These are phyloP conservation scores for Drosophila azteca DNA, from an alignment of 1,140 invertebrate genomes.

Conservation along the genomic window DNA sequence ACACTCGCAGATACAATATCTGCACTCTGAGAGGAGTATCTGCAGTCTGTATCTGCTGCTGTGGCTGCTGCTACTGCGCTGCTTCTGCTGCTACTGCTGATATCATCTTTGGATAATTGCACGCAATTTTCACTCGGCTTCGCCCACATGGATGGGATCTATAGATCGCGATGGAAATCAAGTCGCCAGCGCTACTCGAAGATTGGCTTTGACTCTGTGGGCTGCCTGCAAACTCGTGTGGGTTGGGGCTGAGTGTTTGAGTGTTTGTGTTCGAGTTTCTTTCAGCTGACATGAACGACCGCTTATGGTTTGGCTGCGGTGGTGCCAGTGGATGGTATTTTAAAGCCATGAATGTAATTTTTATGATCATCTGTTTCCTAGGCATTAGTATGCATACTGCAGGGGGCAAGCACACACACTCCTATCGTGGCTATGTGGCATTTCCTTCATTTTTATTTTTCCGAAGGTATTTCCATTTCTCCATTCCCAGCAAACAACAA, in stretches of 20 bases:
- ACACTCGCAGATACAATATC: conserved; percentile 3
- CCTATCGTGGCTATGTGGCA: conserved; percentile 24
- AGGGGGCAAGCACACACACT: background rate
- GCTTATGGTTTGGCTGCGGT: conserved; percentile 25
- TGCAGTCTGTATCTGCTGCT: no score
- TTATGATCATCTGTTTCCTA: conserved; percentile 62
- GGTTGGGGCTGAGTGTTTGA: background rate
- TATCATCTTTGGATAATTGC: conserved; percentile 77
- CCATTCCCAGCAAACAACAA: conserved; percentile 47
- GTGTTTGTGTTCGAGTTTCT: conserved; percentile 10
- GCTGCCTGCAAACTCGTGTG: conserved; percentile 7
- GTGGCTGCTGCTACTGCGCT: conserved; percentile 25
- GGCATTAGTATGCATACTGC: conserved; percentile 59
- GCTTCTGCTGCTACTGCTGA: conserved; percentile 27
- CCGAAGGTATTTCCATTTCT: conserved; percentile 55
- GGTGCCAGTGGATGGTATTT: conserved; percentile 18
- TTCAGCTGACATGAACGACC: background rate
- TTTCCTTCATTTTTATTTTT: conserved; percentile 64
- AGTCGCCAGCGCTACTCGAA: conserved; percentile 33
- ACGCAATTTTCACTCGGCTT: conserved; percentile 66
- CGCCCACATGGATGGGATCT: conserved; percentile 64
- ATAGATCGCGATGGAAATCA: no score
- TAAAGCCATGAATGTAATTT: conserved; percentile 58
- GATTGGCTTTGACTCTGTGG: conserved; percentile 22
- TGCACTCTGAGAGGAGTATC: conserved; percentile 8